Evolutionary conservation across 1,140 invertebrate genomes (phyloP).

Genomic region (Seison nebaliae): DNA sequence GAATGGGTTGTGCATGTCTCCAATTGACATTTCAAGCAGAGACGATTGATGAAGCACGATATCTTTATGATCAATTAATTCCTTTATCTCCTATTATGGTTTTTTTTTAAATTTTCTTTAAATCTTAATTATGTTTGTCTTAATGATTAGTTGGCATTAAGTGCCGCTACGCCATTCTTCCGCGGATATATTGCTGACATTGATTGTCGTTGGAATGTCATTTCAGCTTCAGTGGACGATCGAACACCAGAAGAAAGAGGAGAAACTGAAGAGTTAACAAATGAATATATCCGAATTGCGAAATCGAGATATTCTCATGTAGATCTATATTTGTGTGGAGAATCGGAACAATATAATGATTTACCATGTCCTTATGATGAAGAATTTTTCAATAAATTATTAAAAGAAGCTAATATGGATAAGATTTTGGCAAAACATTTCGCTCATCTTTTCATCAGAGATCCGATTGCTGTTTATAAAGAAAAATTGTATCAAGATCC

Average conservation of each 20-base stretch:
- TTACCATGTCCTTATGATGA: slow-evolving; percentile 59
- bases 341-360: slow-evolving; percentile 66
- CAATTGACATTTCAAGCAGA: slow-evolving; percentile 68
- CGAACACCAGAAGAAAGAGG: slow-evolving; percentile 74
- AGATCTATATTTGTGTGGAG: slow-evolving; percentile 69
- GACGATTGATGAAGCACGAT: slow-evolving; percentile 74
- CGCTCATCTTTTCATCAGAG: slow-evolving; percentile 89
- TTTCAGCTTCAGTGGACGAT: slow-evolving; percentile 75
- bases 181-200: slow-evolving; percentile 69
- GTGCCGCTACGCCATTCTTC: slow-evolving; percentile 75
- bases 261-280: slow-evolving; percentile 17
- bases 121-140: background rate
- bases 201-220: slow-evolving; percentile 87
- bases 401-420: slow-evolving; percentile 54
- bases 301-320: slow-evolving; percentile 95
- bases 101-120: slow-evolving; percentile 15
- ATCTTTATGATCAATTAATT: slow-evolving; percentile 82
- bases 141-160: slow-evolving; percentile 51
- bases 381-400: slow-evolving; percentile 49
- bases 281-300: slow-evolving; percentile 47
- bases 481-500: slow-evolving; percentile 39
- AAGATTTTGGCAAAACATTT: slow-evolving; percentile 67
- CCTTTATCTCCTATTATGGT: slow-evolving; percentile 90
- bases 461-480: slow-evolving; percentile 68
- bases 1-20: slow-evolving; percentile 91